Percentiles rank a stretch among this genome's conserved stretches.
Evolutionary conservation across 2,888 invertebrate genomes (phyloP).

Genomic region (Oegoconia quadripuncta): DNA sequence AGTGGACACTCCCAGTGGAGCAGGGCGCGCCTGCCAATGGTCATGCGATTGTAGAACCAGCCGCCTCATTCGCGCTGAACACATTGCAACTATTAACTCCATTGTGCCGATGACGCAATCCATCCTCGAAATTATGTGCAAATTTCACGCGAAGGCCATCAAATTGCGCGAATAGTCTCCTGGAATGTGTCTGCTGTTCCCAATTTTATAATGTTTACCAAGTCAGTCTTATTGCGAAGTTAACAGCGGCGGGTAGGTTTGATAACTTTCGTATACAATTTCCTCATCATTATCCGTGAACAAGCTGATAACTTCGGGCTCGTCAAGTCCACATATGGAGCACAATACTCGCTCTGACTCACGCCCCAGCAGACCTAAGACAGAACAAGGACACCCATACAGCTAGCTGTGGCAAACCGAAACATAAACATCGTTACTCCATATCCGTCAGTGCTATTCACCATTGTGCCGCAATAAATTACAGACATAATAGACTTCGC

Average conservation of each 20-base stretch:
- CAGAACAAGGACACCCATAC: constrained; percentile 67
- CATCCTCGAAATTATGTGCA: constrained; percentile 23
- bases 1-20: constrained; percentile 1
- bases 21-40: constrained; percentile 31
- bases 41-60: constrained; percentile 27
- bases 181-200: constrained; percentile 22
- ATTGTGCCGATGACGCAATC: constrained; percentile 12
- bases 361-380: constrained; percentile 43
- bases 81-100: constrained; percentile 27
- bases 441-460: constrained; percentile 70
- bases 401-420: constrained; percentile 57
- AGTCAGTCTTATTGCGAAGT: too few species aligned
- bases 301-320: constrained; percentile 19
- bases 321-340: constrained; percentile 47
- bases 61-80: constrained; percentile 36
- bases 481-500: constrained; percentile 67
- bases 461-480: constrained; percentile 73
- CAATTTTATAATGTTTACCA: too few species aligned
- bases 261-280: neutral
- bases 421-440: constrained; percentile 73
- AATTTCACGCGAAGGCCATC: constrained; percentile 27
- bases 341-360: constrained; percentile 51
- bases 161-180: constrained; percentile 20
- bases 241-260: too few species aligned
- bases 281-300: neutral